A percentile compares a stretch with the other conserved stretches of the same genome.
phyloP scores from a whole-genome alignment of 1,140 invertebrate genomes.

The Pseudachorutes palmiensis region DNA sequence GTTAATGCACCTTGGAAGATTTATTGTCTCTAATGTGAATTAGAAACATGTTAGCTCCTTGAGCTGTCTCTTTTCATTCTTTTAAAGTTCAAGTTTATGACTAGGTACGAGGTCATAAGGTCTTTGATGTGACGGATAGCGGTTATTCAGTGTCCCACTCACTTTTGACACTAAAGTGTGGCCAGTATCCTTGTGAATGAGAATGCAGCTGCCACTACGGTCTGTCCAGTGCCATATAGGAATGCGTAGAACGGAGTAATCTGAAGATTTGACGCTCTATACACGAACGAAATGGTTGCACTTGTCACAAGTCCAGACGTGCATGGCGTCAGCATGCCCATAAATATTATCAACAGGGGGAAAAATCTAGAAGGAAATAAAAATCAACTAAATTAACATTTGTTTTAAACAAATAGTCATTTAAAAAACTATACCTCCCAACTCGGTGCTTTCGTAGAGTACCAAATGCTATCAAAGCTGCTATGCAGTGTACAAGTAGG shows the following conservation, averaged over 20 bases:
- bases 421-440: constrained; percentile 71
- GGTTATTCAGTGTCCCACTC: neutral
- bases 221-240: constrained; percentile 87
- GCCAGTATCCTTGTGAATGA: constrained; percentile 87
- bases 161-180: constrained; percentile 54
- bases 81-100: no score
- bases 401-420: neutral
- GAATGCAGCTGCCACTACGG: constrained; percentile 71
- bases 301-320: constrained; percentile 83
- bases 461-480: constrained; percentile 75
- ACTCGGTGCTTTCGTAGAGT: constrained; percentile 84
- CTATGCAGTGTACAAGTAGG: constrained; percentile 79
- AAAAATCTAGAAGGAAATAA: constrained; percentile 54
- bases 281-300: constrained; percentile 87
- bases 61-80: no score
- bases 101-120: no score
- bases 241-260: constrained; percentile 84
- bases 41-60: no score
- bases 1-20: no score
- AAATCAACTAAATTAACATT: constrained; percentile 23
- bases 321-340: constrained; percentile 75
- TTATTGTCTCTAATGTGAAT: no score
- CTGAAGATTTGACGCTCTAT: constrained; percentile 72
- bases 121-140: neutral
- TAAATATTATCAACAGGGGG: constrained; percentile 72